Evolutionary conservation across 2,888 invertebrate genomes (phyloP), one percentile per base, ranked within the genome.

Genomic region (Cataglyphis altisquamis): DNA sequence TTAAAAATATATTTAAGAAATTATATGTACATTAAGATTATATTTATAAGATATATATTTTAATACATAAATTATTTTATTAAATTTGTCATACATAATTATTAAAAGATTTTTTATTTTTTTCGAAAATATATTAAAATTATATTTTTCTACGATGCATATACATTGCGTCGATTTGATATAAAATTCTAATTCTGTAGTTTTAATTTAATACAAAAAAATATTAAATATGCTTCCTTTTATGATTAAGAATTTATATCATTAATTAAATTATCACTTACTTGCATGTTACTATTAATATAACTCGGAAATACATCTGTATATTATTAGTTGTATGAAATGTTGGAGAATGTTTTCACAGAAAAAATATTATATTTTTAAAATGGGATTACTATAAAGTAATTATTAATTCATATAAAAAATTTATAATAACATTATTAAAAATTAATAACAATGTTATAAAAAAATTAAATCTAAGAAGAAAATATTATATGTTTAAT

Each of bases 141-240:
- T 39, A 29, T 66, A 55, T 77, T 57, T 57, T 29, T 32, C 18
- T 29, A 41, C 10, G 3, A 52, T 41, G 12, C 55, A 55, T 18
- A 8, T 55, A 52, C 48, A 41, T 29, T 55, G 29, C 39, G 15
- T 55, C 15, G n/a, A 12, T 18, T 66, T 55, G 39, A 66, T 52
- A 63, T 52, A 60, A 5, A n/a, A 75, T 15, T 55, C 64, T 57
- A 39, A n/a, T 39, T 77, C 52, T 57, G 67, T 57, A 29, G 29
- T 57, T 41, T 67, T n/a, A 74, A 36, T 45, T 63, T 25, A 52
- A 29, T 1, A 36, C 29, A 66, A 10, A 29, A 77, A 66, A 36
- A 55, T 21, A 68, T 70, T 45, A 48, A 80, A 60, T 60, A 21
- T 18, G n/a, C 12, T 80, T 55, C 41, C 70, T 70, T 10, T 60